phyloP scores from a whole-genome alignment of 30 jellyfish, hydroid and myxozoan genomes.

The Clytia hemisphaerica region DNA sequence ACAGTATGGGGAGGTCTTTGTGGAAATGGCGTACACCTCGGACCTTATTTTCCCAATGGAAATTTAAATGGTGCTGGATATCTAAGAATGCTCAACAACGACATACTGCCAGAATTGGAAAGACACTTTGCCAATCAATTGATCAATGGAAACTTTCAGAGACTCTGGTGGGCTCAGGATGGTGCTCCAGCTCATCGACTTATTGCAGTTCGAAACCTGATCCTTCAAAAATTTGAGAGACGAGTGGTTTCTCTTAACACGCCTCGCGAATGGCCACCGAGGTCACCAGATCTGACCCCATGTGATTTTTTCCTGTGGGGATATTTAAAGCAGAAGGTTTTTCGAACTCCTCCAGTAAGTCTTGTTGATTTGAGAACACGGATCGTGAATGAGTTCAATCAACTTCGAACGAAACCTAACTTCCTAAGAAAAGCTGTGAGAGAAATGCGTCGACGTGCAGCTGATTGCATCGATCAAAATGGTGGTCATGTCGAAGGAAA shows the following conservation, averaged over 20 bases:
- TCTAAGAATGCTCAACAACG: no score
- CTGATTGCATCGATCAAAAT: background rate
- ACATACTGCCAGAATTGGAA: no score
- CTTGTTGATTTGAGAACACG: background rate
- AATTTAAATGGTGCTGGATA: no score
- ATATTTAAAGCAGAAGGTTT: background rate
- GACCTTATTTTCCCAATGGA: background rate
- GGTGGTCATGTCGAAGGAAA: slow-evolving; percentile 4
- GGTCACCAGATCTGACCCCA: background rate
- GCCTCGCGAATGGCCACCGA: background rate
- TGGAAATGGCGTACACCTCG: background rate
- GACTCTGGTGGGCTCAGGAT: no score
- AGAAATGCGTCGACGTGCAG: slow-evolving; percentile 2
- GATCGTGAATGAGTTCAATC: background rate
- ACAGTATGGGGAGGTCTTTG: background rate
- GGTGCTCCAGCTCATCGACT: no score
- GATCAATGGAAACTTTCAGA: no score
- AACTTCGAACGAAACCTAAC: background rate
- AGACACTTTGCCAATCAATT: no score
- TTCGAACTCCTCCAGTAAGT: slow-evolving; percentile 7
- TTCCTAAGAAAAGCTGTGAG: background rate
- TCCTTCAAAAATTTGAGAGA: no score
- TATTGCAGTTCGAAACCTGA: no score
- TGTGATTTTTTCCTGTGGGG: slow-evolving; percentile 2
- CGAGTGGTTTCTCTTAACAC: no score